Base-by-base conservation (phyloP, 1,140 invertebrate species). In the Cecropterus lyciades region DNA sequence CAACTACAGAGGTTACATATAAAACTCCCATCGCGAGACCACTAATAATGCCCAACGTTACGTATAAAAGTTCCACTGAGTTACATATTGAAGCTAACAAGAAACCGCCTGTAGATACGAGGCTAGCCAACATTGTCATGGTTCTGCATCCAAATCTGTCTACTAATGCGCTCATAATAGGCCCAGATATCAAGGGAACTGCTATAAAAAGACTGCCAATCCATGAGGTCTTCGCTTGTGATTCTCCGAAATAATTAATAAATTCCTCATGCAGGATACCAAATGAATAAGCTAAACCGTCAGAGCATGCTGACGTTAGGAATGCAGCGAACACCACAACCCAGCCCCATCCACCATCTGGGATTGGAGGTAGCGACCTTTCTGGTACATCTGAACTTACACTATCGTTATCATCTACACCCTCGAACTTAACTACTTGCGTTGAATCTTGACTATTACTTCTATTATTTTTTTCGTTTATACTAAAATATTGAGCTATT, bases 241-340 rank as follows among this genome's bases (percentile, higher is more conserved):
- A 95, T 48, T 95, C 95, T 0, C 94, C 93, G 80, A 98, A 99
- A 72, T 97, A 95, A 0, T 94, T 87, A 7, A 97, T 92, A 73
- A 99, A 96, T 78, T 98, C 95, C 1, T 96, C 95, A 73, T 97
- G 97, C 33, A 98, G 93, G 0, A 98, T 92, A 0, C 98, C 98
- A 79, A 98, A 98, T 0, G 97, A 98, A 80, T 98, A 98, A 3
- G 96, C 96, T 2, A 99, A 94, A 0, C 98, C 98, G 84, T 99
- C 98, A 17, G 97, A 96, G 14, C 98, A 96, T 69, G 98, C 94
- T 45, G 97, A 97, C 5, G 97, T 95, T 17, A 98, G 80, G 42
- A 98, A 94, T 0, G 97, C 96, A 0, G 97, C 94, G 2, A 95
- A 87, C 0, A 98, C 97, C 0, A 99, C 96, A 3, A 98, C 95